Conservation (phyloP, 2,888 invertebrate genomes). For the Gymnocheta viridis region DNA sequence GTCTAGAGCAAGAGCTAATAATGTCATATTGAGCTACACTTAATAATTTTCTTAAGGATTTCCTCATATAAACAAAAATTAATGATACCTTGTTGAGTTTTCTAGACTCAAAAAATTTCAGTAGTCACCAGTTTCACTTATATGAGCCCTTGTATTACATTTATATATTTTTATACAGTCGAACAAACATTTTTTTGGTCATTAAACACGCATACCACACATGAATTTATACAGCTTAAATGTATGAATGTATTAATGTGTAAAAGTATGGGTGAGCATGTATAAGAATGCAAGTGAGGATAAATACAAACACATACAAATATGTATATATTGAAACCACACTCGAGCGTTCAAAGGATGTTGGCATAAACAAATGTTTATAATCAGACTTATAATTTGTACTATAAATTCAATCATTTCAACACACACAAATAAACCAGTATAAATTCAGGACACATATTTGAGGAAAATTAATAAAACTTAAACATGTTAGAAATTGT, state of each 20-base stretch:
- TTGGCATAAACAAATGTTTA: slow-evolving; percentile 60
- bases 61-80: too few species aligned
- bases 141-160: slow-evolving; percentile 4
- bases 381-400: slow-evolving; percentile 54
- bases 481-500: slow-evolving; percentile 26
- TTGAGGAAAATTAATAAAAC: neutral
- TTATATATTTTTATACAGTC: neutral
- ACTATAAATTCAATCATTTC: slow-evolving; percentile 36
- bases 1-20: too few species aligned
- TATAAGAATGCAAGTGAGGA: slow-evolving; percentile 25
- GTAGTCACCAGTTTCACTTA: neutral
- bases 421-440: neutral
- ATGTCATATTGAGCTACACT: too few species aligned
- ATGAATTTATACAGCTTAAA: slow-evolving; percentile 61
- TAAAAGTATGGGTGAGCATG: neutral
- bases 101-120: neutral
- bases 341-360: slow-evolving; percentile 8
- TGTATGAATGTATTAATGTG: slow-evolving; percentile 17
- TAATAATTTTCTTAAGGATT: too few species aligned
- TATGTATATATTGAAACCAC: neutral
- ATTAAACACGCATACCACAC: slow-evolving; percentile 78
- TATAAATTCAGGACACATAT: neutral
- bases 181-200: slow-evolving; percentile 77
- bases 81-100: too few species aligned
- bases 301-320: neutral